Evolutionary conservation across 1,140 invertebrate species (phyloP), one percentile per base, ranked within the genome.

Genomic region (Phymastichus coffea): DNA sequence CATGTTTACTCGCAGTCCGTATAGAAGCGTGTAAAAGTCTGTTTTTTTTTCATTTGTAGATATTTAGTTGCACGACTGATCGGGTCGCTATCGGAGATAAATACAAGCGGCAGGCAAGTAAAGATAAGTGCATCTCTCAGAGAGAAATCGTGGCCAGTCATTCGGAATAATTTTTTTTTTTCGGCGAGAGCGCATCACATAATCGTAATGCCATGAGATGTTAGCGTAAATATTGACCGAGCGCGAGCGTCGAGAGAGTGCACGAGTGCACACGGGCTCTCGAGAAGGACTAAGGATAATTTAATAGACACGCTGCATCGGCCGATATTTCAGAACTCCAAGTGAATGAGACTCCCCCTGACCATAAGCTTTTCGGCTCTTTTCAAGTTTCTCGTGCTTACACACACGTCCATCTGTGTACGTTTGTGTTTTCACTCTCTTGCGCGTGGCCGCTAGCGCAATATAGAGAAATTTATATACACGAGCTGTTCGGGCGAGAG

Each of bases 391-490:
- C 25, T 14, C 40, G 38, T 19, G 12, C 23, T 15, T 17, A n/a
- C 20, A 15, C 33, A 9, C 52, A 10, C 33, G 19, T 9, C 4
- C 8, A 46, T 8, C n/a, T 25, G 22, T 43, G 20, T 44, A 44
- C 14, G 25, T 43, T 10, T 8, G 12, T 23, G 4, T 10, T 4
- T 23, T 23, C n/a, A 43, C 22, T 10, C 41, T 23, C 22, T 14
- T 12, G n/a, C 41, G 20, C 40, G 46, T 38, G 26, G 57, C 59
- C 41, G 53, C 56, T 53, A 40, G 33, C 37, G 38, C 38, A 54
- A 63, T 63, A 52, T 65, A 67, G 65, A 56, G 57, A 58, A 52
- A 58, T 58, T 58, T 58, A 58, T 58, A 44, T 57, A 44, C n/a
- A 22, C 9, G 33, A 12, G 19, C 30, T 8, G 28, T 17, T 12